Evolutionary conservation across 1,140 invertebrate genomes (phyloP).

Genomic region (Pollicipes pollicipes): DNA sequence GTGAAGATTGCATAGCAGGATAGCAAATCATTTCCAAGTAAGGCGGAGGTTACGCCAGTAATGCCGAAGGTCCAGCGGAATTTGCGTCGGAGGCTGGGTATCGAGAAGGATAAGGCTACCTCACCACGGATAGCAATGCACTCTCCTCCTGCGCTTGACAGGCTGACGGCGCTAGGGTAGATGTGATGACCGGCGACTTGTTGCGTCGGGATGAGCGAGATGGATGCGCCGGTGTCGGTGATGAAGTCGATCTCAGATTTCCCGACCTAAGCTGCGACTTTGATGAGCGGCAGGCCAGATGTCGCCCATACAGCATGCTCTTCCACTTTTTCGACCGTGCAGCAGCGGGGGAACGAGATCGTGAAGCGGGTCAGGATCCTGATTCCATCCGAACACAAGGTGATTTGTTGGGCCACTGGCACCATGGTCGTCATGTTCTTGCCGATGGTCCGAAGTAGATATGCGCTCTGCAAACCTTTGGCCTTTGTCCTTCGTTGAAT

Average conservation of each 20-base stretch:
- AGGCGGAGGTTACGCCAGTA: background rate
- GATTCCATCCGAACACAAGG: too few species aligned
- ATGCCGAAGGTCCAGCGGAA: background rate
- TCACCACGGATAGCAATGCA: background rate
- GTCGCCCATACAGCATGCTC: background rate
- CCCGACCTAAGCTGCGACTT: background rate
- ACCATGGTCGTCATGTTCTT: background rate
- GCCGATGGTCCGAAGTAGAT: background rate
- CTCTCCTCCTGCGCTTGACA: background rate
- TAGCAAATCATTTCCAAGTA: background rate
- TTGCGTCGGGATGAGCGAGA: background rate
- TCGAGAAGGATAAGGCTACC: background rate
- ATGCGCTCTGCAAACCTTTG: background rate
- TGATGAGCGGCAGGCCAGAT: background rate
- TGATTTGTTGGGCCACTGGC: background rate
- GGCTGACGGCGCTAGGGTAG: background rate
- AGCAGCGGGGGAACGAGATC: background rate
- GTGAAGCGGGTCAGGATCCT: background rate
- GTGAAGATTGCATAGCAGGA: background rate
- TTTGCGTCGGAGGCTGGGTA: background rate
- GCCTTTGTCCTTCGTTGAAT: background rate
- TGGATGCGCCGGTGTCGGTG: background rate
- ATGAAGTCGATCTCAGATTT: background rate
- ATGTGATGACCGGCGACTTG: background rate
- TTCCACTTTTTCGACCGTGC: background rate